phyloP scores from a whole-genome alignment of 2,888 invertebrate species.

The Steinernema scapterisci region DNA sequence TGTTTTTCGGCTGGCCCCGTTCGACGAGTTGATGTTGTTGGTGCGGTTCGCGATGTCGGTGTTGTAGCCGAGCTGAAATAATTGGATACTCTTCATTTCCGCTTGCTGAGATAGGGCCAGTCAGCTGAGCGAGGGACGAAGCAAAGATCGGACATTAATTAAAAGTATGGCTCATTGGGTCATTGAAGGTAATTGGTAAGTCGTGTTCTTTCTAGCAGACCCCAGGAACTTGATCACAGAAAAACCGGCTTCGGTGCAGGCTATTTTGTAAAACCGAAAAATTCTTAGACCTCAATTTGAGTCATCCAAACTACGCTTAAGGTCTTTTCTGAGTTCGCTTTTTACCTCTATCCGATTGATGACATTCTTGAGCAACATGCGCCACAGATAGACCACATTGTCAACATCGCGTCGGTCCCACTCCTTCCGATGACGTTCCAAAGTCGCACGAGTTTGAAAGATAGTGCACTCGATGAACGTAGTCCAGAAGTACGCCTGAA shows the following conservation, averaged over 20 bases:
- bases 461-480: slow-evolving; percentile 60
- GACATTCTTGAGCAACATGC: slow-evolving; percentile 54
- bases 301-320: too few species aligned
- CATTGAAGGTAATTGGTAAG: too few species aligned
- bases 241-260: too few species aligned
- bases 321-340: too few species aligned
- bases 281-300: too few species aligned
- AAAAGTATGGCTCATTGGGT: too few species aligned
- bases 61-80: slow-evolving; percentile 53
- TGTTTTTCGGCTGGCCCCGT: slow-evolving; percentile 4
- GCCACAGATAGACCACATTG: slow-evolving; percentile 54
- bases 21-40: not conserved
- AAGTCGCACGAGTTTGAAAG: slow-evolving; percentile 49
- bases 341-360: slow-evolving; percentile 62
- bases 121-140: not conserved
- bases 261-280: too few species aligned
- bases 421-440: slow-evolving; percentile 39
- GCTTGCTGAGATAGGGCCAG: not conserved
- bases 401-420: slow-evolving; percentile 49
- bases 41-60: slow-evolving; percentile 49
- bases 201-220: too few species aligned
- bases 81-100: slow-evolving; percentile 20
- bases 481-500: slow-evolving; percentile 60
- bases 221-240: too few species aligned
- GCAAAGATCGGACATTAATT: too few species aligned